Percentiles rank a stretch among this genome's conserved stretches.
phyloP scores from a whole-genome alignment of 2,113 vertebrate genomes.

The Corvus hawaiiensis region DNA sequence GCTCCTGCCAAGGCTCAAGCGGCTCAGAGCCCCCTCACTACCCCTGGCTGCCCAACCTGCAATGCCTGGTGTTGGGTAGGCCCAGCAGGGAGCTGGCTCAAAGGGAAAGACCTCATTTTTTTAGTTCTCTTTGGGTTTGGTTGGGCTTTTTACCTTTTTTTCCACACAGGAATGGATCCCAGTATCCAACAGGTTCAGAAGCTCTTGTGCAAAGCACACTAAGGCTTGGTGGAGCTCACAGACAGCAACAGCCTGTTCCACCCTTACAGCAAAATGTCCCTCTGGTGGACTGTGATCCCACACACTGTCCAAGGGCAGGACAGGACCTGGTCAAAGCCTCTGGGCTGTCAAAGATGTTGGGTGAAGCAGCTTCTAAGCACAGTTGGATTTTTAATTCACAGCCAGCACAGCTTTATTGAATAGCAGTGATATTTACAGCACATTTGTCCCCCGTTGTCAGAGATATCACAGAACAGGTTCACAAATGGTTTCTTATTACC shows the following conservation, averaged over 20 bases:
- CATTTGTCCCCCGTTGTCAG: neutral
- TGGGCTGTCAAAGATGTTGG: neutral
- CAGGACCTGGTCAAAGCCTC: neutral
- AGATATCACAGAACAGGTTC: neutral
- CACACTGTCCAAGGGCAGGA: neutral
- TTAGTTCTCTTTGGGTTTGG: neutral
- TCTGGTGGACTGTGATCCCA: neutral
- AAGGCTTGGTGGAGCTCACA: neutral
- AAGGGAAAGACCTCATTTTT: neutral
- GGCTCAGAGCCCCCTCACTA: neutral
- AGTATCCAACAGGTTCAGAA: neutral
- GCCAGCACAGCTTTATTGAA: neutral
- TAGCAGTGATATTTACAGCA: neutral
- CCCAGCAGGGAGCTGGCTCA: neutral
- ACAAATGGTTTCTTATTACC: neutral
- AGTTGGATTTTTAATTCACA: neutral
- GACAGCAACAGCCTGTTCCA: neutral
- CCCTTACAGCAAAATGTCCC: neutral
- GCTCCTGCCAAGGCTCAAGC: neutral
- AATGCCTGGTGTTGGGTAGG: neutral
- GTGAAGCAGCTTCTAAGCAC: neutral
- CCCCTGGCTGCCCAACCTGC: neutral
- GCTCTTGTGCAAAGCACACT: neutral
- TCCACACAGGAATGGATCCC: neutral
- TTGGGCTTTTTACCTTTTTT: fast-evolving